These are phyloP conservation scores for Neria commutata DNA, from an alignment of 2,888 invertebrate genomes.

Conservation along the genomic window DNA sequence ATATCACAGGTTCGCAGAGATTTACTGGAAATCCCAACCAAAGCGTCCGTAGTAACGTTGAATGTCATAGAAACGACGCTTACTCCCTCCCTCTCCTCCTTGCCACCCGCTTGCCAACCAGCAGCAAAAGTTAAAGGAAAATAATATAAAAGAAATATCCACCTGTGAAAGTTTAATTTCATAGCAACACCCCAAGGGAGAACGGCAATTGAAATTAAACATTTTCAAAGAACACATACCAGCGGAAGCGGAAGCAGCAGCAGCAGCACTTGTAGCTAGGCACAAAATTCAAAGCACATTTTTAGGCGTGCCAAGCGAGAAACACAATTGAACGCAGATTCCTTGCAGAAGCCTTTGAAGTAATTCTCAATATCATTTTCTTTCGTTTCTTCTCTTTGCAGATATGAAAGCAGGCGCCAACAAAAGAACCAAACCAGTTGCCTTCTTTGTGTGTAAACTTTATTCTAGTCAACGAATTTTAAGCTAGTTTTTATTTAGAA, in stretches of 20 bases:
- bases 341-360: neutral
- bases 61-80: constrained; percentile 18
- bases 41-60: constrained; percentile 21
- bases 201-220: neutral
- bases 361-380: too few species aligned
- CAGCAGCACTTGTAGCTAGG: too few species aligned
- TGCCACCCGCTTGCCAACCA: too few species aligned
- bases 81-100: too few species aligned
- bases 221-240: neutral
- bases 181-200: constrained; percentile 57
- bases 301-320: too few species aligned
- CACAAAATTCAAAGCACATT: too few species aligned
- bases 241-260: too few species aligned
- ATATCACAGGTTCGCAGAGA: neutral
- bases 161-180: constrained; percentile 56
- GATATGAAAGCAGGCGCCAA: too few species aligned
- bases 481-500: constrained; percentile 7
- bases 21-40: neutral
- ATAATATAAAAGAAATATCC: constrained; percentile 40
- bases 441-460: constrained; percentile 21
- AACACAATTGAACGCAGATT: too few species aligned
- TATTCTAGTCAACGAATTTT: constrained; percentile 42
- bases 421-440: too few species aligned
- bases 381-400: too few species aligned
- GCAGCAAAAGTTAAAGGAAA: too few species aligned